Conservation (phyloP, 2,888 invertebrate species). For the Brachypterus glaber region DNA sequence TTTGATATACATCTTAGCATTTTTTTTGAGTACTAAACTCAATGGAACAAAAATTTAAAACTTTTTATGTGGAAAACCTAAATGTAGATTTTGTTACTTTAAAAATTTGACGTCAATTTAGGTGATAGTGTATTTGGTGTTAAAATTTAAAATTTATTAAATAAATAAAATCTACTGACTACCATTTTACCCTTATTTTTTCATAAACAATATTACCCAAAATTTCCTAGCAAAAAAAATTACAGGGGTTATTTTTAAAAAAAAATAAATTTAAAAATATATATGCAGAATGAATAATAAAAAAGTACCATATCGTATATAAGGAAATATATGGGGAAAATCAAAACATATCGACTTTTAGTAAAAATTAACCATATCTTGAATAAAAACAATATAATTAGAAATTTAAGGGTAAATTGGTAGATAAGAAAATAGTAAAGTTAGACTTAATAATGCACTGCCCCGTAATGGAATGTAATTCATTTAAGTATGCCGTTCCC, state of each 20-base stretch:
- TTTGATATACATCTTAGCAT: too few relatives aligned
- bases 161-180: slow-evolving; percentile 14
- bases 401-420: slow-evolving; percentile 23
- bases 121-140: slow-evolving; percentile 34
- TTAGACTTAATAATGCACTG: slow-evolving; percentile 31
- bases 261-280: slow-evolving; percentile 10
- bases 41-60: slow-evolving; percentile 30
- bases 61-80: slow-evolving; percentile 34
- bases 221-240: too few relatives aligned
- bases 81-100: slow-evolving; percentile 38
- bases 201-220: not conserved
- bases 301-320: too few relatives aligned
- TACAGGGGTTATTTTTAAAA: too few relatives aligned
- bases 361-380: too few relatives aligned
- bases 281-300: too few relatives aligned
- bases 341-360: too few relatives aligned
- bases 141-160: slow-evolving; percentile 25
- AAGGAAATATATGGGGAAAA: too few relatives aligned
- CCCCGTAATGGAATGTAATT: slow-evolving; percentile 24
- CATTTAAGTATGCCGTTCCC: not conserved
- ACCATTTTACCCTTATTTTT: slow-evolving; percentile 20
- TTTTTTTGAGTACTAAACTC: too few relatives aligned
- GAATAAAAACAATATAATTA: too few relatives aligned
- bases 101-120: slow-evolving; percentile 37
- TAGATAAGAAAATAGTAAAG: slow-evolving; percentile 19